A percentile compares a stretch with the other conserved stretches of the same genome.
phyloP scores from a whole-genome alignment of 1,140 invertebrate species.

The Meloidogyne floridensis region DNA sequence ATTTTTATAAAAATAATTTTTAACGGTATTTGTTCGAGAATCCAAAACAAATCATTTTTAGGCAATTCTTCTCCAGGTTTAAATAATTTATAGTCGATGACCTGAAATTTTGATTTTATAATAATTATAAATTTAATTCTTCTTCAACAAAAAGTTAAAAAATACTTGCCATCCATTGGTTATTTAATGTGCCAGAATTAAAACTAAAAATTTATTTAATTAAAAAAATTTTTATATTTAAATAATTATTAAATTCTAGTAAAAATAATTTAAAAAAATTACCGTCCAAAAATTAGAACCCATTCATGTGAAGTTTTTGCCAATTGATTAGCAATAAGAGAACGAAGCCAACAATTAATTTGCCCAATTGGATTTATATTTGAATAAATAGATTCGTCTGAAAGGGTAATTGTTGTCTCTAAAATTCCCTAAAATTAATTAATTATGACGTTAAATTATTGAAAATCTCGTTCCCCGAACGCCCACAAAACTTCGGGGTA shows the following conservation, averaged over 20 bases:
- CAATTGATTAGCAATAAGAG: constrained; percentile 82
- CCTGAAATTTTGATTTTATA: background rate
- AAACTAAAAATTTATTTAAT: constrained; percentile 74
- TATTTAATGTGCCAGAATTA: constrained; percentile 82
- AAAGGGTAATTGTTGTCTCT: constrained; percentile 78
- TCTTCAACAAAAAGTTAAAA: background rate
- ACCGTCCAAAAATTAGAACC: constrained; percentile 36
- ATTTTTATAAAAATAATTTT: background rate
- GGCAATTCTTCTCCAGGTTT: constrained; percentile 68
- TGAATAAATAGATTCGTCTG: constrained; percentile 72
- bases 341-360: constrained; percentile 74
- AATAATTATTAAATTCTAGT: constrained; percentile 1
- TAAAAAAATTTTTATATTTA: constrained; percentile 41
- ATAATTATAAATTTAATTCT: too few species aligned
- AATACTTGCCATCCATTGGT: constrained; percentile 79
- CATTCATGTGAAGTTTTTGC: constrained; percentile 71
- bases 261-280: background rate
- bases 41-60: constrained; percentile 73
- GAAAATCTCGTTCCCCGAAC: background rate
- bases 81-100: constrained; percentile 75
- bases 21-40: constrained; percentile 80
- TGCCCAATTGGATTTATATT: constrained; percentile 70
- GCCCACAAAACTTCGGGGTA: too few species aligned
- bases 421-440: constrained; percentile 65
- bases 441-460: too few species aligned